A percentile compares a stretch with the other conserved stretches of the same genome.
phyloP scores from a whole-genome alignment of 1,140 invertebrate genomes.

The Drosophila quadrilineata region DNA sequence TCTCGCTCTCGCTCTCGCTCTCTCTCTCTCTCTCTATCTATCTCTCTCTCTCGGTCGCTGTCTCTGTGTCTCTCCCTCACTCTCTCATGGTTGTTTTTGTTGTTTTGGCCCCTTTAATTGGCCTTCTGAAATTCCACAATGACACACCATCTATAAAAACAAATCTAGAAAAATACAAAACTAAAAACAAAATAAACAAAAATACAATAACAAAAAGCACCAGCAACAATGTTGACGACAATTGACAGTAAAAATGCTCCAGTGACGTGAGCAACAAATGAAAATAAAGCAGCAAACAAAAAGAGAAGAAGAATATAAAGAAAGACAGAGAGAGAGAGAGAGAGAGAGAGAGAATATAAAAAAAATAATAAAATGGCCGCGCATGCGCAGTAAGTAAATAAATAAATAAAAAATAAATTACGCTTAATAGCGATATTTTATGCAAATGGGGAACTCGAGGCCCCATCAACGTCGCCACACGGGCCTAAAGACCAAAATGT shows the following conservation, averaged over 20 bases:
- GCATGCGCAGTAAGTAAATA: conserved; percentile 70
- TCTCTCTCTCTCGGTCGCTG: too few species aligned
- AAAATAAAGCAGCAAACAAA: conserved; percentile 8
- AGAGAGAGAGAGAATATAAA: not conserved
- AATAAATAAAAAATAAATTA: conserved; percentile 75
- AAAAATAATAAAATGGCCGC: conserved; percentile 57
- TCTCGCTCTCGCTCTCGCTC: too few species aligned
- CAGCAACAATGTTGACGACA: not conserved
- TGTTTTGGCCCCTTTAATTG: conserved; percentile 7
- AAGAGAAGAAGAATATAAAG: not conserved
- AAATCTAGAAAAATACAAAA: conserved; percentile 2
- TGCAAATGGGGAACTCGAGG: conserved; percentile 55
- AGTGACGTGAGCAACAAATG: conserved; percentile 26
- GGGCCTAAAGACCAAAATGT: conserved; percentile 21
- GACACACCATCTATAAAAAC: conserved; percentile 5
- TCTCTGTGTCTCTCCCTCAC: too few species aligned
- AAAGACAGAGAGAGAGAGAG: too few species aligned
- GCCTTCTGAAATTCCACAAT: conserved; percentile 46
- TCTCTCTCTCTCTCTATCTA: too few species aligned
- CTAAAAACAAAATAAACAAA: conserved; percentile 13
- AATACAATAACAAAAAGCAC: conserved; percentile 2
- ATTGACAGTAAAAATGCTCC: conserved; percentile 32
- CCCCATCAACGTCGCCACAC: conserved; percentile 8
- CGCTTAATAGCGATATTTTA: conserved; percentile 71
- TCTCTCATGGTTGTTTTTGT: conserved; percentile 1